Conservation (phyloP, 2,797 vertebrate genomes). For the Anguilla obscura region DNA sequence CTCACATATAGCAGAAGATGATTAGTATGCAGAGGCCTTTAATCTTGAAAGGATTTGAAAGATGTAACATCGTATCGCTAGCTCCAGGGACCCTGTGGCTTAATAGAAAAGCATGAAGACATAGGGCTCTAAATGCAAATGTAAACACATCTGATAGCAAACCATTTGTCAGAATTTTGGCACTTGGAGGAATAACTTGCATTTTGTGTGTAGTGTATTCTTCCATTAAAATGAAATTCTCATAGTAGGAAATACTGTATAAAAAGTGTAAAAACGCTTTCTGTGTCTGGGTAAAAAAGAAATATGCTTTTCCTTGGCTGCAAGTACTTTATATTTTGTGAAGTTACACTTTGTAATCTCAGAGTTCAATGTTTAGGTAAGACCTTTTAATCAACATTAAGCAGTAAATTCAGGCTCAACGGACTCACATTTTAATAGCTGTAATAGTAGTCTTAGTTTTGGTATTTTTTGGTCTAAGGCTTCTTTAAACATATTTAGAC, state of each 20-base stretch:
- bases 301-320: background rate
- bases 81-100: background rate
- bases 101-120: background rate
- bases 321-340: background rate
- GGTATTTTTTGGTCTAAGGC: background rate
- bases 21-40: background rate
- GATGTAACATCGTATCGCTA: background rate
- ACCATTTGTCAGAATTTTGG: background rate
- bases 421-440: background rate
- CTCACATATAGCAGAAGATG: background rate
- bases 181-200: background rate
- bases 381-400: background rate
- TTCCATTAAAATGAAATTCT: background rate
- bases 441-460: background rate
- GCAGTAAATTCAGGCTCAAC: background rate
- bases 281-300: background rate
- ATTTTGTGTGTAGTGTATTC: background rate
- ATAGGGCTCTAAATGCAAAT: background rate
- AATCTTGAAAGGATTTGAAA: constrained; percentile 18
- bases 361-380: background rate
- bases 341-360: background rate
- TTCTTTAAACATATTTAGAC: background rate
- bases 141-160: background rate
- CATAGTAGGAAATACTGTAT: background rate
- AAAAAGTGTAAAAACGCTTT: background rate